Base-by-base conservation (phyloP, 2,888 invertebrate species). In the Reticulitermes lucifugus region DNA sequence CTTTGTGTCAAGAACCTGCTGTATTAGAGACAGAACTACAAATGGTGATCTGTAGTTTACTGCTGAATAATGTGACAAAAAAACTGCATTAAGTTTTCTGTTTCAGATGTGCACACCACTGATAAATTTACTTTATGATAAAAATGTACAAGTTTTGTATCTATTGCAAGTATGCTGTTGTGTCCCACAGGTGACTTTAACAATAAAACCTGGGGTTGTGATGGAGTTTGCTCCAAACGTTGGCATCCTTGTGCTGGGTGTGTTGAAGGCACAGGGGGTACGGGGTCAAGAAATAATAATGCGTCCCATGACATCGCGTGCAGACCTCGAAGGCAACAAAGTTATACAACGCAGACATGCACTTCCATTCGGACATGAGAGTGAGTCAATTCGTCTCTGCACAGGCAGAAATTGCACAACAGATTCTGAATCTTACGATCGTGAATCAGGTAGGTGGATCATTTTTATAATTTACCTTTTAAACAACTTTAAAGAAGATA, bases 221-320 rank as follows among this genome's bases (percentile, higher is more conserved):
- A 92, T 99, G 90, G 98, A 99, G 91, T 98, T 99, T 90, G 96
- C 96, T 70, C 97, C 99, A 0, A 98, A 98, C 91, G 97, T 99
- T 83, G 99, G 99, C 0, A 97, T 99, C 86, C 92, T 99, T 43
- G 98, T 99, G 1, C 93, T 99, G 88, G 99, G 99, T 0, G 95
- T 96, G 0, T 91, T 99, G 41, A 93, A 94, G 87, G 99, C 98
- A 2, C 92, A 95, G 86, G 99, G 99, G 0, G 94, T 93, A 83
- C 92, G 93, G 83, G 95, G 94, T 77, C 93, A 94, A 41, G 96
- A 96, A 88, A 97, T 98, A 86, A 91, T 95, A 70, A 96, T 97
- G 96, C 92, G 94, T 87, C 96, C 97, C 0, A 86, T 89, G 22
- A 70, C 86, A 21, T 86, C 87, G 35, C 89, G 88, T 41, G 90